phyloP scores from a whole-genome alignment of 2,113 vertebrate genomes.

The Salvelinus namaycush region DNA sequence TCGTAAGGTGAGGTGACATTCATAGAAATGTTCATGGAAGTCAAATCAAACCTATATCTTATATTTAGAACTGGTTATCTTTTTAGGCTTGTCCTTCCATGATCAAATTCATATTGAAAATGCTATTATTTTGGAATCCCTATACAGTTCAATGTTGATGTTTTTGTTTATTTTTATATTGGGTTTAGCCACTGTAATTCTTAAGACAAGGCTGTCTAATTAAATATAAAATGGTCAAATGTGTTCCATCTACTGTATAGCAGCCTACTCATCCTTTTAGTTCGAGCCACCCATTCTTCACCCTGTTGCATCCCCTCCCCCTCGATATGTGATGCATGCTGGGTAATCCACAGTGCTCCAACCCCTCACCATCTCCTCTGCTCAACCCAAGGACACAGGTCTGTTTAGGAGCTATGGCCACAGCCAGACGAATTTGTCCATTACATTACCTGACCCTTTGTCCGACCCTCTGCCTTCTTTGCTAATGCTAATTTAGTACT shows the following conservation, averaged over 20 bases:
- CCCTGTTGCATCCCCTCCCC: background rate
- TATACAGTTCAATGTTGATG: no score
- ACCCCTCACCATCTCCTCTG: background rate
- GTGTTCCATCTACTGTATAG: no score
- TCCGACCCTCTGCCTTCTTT: conserved; percentile 4
- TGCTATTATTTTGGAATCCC: no score
- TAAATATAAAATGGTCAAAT: no score
- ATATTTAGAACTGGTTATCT: no score
- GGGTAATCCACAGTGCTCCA: background rate
- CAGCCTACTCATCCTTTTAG: no score
- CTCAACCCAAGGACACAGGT: conserved; percentile 2
- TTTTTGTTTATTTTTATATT: background rate
- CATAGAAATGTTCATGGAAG: background rate
- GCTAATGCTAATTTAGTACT: background rate
- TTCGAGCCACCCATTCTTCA: background rate
- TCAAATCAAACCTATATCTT: no score
- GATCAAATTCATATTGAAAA: no score
- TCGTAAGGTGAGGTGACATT: background rate
- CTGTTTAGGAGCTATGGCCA: background rate
- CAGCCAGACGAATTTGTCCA: background rate
- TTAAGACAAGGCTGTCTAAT: background rate
- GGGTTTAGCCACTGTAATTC: background rate
- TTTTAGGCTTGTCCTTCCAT: no score
- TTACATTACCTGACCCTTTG: conserved; percentile 8
- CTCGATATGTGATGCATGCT: background rate